Evolutionary conservation across 35 echinoderm and acorn worm species (phyloP).

Genomic region (Acanthaster planci): DNA sequence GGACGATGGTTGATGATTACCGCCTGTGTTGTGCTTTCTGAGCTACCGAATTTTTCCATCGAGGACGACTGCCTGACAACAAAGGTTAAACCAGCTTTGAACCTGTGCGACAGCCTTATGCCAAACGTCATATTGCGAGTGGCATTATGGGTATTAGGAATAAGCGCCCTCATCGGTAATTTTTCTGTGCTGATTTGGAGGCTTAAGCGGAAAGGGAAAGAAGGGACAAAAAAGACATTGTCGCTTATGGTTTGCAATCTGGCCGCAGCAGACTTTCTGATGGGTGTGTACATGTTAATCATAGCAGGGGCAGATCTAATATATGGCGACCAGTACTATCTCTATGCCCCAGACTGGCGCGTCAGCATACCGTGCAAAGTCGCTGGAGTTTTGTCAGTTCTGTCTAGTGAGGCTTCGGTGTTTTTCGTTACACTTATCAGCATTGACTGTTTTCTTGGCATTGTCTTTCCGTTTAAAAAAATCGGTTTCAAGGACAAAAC

Average conservation of each 20-base stretch:
- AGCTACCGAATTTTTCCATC: not conserved
- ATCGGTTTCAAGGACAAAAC: constrained; percentile 39
- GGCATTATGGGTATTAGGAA: constrained; percentile 43
- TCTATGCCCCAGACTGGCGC: constrained; percentile 31
- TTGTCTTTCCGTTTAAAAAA: constrained; percentile 58
- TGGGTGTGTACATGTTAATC: constrained; percentile 58
- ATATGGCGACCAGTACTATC: constrained; percentile 28
- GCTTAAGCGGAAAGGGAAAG: not conserved
- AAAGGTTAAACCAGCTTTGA: constrained; percentile 9
- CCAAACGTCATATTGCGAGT: too few relatives aligned
- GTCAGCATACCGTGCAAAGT: constrained; percentile 16
- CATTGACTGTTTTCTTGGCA: constrained; percentile 36
- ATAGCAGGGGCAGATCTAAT: constrained; percentile 38
- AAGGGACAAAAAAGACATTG: not conserved
- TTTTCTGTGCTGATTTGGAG: constrained; percentile 24
- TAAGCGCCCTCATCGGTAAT: constrained; percentile 38
- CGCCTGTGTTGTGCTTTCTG: constrained; percentile 38
- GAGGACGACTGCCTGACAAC: constrained; percentile 41
- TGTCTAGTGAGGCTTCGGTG: constrained; percentile 56
- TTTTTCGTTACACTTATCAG: constrained; percentile 54
- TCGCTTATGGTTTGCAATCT: too few relatives aligned
- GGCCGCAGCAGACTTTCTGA: constrained; percentile 62
- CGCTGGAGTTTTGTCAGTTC: constrained; percentile 26
- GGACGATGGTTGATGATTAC: constrained; percentile 45
- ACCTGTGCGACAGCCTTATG: constrained; percentile 32